Percentiles rank a stretch among this genome's conserved stretches.
Evolutionary conservation across 2,113 vertebrate genomes (phyloP).

Genomic region (Sigmodon hispidus): DNA sequence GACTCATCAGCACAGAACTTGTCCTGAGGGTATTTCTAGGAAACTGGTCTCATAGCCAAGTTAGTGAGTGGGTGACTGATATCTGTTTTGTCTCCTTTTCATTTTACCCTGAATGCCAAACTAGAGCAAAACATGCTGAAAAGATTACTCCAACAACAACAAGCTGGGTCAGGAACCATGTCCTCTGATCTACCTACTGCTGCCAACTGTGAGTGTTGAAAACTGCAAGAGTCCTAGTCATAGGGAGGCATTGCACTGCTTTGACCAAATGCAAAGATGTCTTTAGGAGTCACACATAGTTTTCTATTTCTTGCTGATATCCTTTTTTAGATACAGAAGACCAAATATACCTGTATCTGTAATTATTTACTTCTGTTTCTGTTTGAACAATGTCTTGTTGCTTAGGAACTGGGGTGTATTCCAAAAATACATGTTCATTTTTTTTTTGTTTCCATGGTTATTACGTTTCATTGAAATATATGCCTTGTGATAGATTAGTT

Average conservation of each 20-base stretch:
- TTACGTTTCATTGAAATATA: constrained; percentile 37
- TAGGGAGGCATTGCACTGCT: neutral
- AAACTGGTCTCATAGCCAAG: neutral
- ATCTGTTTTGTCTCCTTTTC: neutral
- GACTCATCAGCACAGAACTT: neutral
- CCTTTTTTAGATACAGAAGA: neutral
- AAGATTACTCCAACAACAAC: neutral
- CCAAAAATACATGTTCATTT: constrained; percentile 52
- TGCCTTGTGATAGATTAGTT: neutral
- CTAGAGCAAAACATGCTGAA: neutral
- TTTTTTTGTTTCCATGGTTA: constrained; percentile 48
- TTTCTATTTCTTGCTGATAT: constrained; percentile 22
- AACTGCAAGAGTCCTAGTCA: neutral
- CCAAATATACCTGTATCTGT: constrained; percentile 31
- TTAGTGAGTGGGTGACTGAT: neutral
- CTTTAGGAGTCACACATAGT: neutral
- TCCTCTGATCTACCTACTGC: neutral
- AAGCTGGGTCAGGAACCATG: neutral
- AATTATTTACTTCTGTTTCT: constrained; percentile 61
- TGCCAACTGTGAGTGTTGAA: neutral
- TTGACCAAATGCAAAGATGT: neutral
- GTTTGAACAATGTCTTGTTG: constrained; percentile 63
- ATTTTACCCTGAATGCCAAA: neutral
- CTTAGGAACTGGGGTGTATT: constrained; percentile 63
- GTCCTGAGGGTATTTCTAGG: neutral